Conservation (phyloP, 2,888 invertebrate genomes). For the Adela reaumurella region DNA sequence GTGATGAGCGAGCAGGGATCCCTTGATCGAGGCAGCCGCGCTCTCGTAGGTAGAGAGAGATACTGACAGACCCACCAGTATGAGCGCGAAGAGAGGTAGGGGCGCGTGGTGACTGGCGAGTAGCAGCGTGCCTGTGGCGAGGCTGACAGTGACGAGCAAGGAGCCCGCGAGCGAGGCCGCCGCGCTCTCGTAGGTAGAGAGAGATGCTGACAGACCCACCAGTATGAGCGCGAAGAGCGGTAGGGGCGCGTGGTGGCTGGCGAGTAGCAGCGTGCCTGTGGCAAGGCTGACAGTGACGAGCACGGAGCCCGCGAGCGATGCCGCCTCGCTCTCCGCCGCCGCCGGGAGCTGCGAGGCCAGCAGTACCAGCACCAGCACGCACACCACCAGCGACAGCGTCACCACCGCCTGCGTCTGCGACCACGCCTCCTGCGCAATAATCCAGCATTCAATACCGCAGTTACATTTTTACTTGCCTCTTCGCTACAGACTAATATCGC, state of each 20-base stretch:
- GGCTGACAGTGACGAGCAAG: conserved; percentile 52
- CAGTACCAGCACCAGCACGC: conserved; percentile 47
- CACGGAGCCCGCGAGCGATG: conserved; percentile 59
- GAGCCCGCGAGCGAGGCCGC: conserved; percentile 60
- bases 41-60: no score
- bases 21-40: no score
- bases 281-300: conserved; percentile 58
- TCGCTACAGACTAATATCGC: no score
- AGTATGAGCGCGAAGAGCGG: conserved; percentile 75
- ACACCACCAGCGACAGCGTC: conserved; percentile 49
- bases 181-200: conserved; percentile 61
- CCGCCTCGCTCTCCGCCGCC: conserved; percentile 59
- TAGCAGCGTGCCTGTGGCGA: conserved; percentile 57
- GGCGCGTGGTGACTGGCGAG: conserved; percentile 61
- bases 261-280: conserved; percentile 57
- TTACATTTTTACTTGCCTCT: background rate
- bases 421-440: conserved; percentile 44
- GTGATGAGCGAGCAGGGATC: conserved; percentile 61
- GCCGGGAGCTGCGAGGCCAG: conserved; percentile 53
- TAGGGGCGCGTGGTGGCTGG: conserved; percentile 59
- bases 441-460: conserved; percentile 15
- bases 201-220: no score
- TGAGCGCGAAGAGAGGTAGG: conserved; percentile 71
- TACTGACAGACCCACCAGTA: no score
- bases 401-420: conserved; percentile 38